Evolutionary conservation across 92 coral and sea anemone genomes (phyloP), one percentile per base, ranked within the genome.

Genomic region (Chrysogorgia sp.): DNA sequence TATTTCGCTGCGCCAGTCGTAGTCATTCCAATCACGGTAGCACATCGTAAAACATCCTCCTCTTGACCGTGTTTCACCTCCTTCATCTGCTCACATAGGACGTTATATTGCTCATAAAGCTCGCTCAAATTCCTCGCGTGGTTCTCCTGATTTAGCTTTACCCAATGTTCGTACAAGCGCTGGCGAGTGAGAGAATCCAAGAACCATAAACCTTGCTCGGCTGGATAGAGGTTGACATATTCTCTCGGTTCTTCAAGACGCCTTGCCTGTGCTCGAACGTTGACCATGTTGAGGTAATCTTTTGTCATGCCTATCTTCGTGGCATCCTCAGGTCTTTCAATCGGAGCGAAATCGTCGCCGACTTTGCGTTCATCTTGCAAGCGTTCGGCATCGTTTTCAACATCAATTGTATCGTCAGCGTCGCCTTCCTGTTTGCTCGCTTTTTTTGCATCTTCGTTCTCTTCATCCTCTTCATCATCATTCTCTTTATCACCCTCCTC

Each of bases 1-100:
- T 87, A 88, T 69, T 86, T 92, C n/a, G 97, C 97, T 8, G 97
- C 97, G 29, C 96, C 96, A 29, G 97, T 89, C 10, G 93, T 91
- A 21, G 92, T 91, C 91, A 91, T 91, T 20, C 96, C 97, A 22
- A 92, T 88, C 40, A 92, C 92, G 2, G 85, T 80, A 15, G 97
- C 96, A 15, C 77, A 80, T 22, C 75, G 71, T 7, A 92, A 80
- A 23, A 83, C 92, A 23, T 85, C 82, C 26, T 79, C 81, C 23
- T 90, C 96, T 53, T 90, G 96, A 10, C 53, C 19, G 28, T 69
- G 75, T 67, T 71, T 83, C 3, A 90, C 80, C 79, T 92, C 97
- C 10, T 61, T 63, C 31, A 87, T 84, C 31, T 87, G 89, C 64
- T 85, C 80, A 24, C 90, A 83, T 48, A 77, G 74, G 15, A 60